Evolutionary conservation across 2,888 invertebrate species (phyloP), one percentile per base, ranked within the genome.

Genomic region (Sclerodermus sp.): DNA sequence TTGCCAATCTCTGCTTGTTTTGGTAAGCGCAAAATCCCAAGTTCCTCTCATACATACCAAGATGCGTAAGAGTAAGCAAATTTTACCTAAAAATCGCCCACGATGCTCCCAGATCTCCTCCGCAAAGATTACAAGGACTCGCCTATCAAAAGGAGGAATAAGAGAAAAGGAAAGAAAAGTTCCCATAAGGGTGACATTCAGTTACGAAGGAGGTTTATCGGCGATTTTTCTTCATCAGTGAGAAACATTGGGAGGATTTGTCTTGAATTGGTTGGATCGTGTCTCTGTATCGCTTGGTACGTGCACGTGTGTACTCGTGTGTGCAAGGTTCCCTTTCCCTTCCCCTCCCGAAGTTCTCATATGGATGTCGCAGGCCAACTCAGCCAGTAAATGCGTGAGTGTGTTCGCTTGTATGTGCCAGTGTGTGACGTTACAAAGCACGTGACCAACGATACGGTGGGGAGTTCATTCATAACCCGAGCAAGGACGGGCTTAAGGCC

Each of bases 401-500:
- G 49, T 61, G 56, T 58, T n/a, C n/a, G n/a, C n/a, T n/a, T 59
- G 51, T 52, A 59, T 58, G 51, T 23, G 41, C 46, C 9, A 40
- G 39, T 5, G 13, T 30, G 42, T 23, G 64, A 65, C 68, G 68
- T 65, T 68, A 65, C 55, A 44, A 13, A 39, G 37, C 69, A 67
- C 69, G 69, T 70, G 69, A 70, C 60, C 56, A 51, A 44, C 54
- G 56, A 60, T 30, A 40, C 42, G 55, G 60, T 58, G 63, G 64
- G 55, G 50, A 62, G 58, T 66, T 65, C 74, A 74, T 74, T 74
- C 73, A 74, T 73, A 70, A 73, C 57, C 66, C 65, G 66, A 68
- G 71, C 73, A 74, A 74, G 74, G 74, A 74, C 74, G 71, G 58
- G 62, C 66, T 67, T 68, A 69, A 71, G 71, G 70, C 71, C 73